Evolutionary conservation across 2,113 vertebrate species (phyloP), one percentile per base, ranked within the genome.

Genomic region (Cricetomys ansorgei): DNA sequence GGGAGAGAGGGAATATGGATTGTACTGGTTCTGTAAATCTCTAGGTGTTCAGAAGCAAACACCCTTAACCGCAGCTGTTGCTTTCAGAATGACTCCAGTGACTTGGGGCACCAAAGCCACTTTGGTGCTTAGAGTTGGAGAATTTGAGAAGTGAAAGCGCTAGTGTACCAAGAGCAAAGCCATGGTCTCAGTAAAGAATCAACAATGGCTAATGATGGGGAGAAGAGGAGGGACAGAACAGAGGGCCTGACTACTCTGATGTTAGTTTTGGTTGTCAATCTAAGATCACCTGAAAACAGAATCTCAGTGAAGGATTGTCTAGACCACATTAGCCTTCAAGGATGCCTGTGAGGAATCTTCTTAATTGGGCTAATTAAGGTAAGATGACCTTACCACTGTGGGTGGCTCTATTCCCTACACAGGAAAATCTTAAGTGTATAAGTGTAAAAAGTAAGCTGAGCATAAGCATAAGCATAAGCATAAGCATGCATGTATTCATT

Each of bases 1-100:
- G 15, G 10, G 29, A 72, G 34, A 43, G 16, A 64, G 53, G 57
- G 29, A 55, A 34, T 12, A 3, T n/a, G 57, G 12, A 2, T 34
- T 45, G 19, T 2, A 3, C 23, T n/a, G 15, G 31, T 0, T n/a
- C 9, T 70, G 70, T 53, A 84, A 34, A 45, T 79, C 64, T 88
- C 53, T n/a, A 23, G 65, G 31, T 90, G 89, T 95, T 76, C 77
- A 73, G 70, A 90, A 95, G 50, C 59, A 94, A 53, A 55, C 45
- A 86, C 65, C 59, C 59, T 55, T 45, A 92, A 89, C 92, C 91
- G 67, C 94, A 89, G 65, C 69, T 80, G 87, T 45, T 40, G 8
- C 96, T 97, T 95, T 97, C 96, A 94, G 25, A 95, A 96, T 92
- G 81, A 93, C 92, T 96, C 76, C 48, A 1, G 59, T 73, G 19